Evolutionary conservation across 35 echinoderm and acorn worm species (phyloP), one percentile per base, ranked within the genome.

Genomic region (Chiridota heheva): DNA sequence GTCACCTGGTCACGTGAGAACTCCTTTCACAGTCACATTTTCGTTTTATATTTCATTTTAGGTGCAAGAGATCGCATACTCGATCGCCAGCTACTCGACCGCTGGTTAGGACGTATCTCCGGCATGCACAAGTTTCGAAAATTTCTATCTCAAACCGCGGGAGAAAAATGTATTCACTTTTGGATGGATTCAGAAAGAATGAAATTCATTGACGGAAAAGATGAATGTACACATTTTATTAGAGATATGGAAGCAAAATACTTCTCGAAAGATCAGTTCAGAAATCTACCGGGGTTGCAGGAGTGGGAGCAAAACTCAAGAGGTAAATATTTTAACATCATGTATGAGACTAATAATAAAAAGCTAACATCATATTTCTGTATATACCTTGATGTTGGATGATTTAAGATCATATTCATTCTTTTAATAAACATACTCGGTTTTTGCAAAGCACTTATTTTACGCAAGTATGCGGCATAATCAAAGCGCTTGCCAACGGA

Each of bases 101-200:
- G 89, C 22, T 98, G 95, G 84, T 41, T 98, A 7, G 76, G 77
- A 20, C 66, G 81, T 29, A 85, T 88, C 10, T 98, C 95, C 10
- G 95, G 95, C 33, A 98, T 98, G 95, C 78, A 81, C 24, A 72
- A 86, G 36, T 98, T 98, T 76, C 89, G 95, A 7, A 57, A 55
- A 7, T 98, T 98, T 66, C 58, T 98, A 51, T 60, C 74, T 0
- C 49, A 43, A 5, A 98, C 95, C 2, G 81, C 81, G 15, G 95
- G 95, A 0, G 70, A 88, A 44, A 83, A 61, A 38, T 61, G 74
- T 29, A 49, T 88, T 2, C 58, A 84, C 17, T 98, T 98, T 63
- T 98, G 95, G 95, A 58, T 98, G 40, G 95, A 98, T 62, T 85
- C 85, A 15, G 95, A 98, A 70, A 41, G 81, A 35, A 86, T 98